Evolutionary conservation across 1,140 invertebrate genomes (phyloP).

Genomic region (Papilio polyxenes): DNA sequence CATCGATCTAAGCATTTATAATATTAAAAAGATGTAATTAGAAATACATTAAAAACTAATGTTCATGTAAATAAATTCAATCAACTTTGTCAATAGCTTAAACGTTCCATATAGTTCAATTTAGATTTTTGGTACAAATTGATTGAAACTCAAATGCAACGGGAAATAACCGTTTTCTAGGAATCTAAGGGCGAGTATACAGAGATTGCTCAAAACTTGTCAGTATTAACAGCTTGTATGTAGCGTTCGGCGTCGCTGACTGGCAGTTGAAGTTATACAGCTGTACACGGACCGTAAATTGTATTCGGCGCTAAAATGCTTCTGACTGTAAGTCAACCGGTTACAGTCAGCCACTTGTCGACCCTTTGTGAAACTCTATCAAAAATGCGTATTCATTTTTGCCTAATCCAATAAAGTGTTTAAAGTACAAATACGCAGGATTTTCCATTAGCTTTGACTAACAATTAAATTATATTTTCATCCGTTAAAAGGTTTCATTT

Average conservation of each 20-base stretch:
- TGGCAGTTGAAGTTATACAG: not conserved
- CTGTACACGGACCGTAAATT: not conserved
- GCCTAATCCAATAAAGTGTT: not conserved
- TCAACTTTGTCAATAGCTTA: not conserved
- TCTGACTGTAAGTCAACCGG: not conserved
- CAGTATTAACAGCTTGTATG: not conserved
- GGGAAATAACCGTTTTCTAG: not conserved
- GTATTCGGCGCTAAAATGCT: not conserved
- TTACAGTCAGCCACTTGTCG: not conserved
- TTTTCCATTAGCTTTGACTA: not conserved
- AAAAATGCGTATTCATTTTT: not conserved
- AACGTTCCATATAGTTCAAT: not conserved
- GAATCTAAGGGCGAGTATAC: not conserved
- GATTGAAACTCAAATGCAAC: not conserved
- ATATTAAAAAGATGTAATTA: too few species aligned
- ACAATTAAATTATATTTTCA: too few species aligned
- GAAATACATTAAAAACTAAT: not conserved
- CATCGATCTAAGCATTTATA: too few species aligned
- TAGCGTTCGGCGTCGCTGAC: too few species aligned
- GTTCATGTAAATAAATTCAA: not conserved
- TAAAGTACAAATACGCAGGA: not conserved
- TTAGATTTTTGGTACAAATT: not conserved
- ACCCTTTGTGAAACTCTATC: not conserved
- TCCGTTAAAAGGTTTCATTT: not conserved
- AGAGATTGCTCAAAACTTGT: not conserved